Conservation (phyloP, 2,888 invertebrate species). For the Drosophila robusta region DNA sequence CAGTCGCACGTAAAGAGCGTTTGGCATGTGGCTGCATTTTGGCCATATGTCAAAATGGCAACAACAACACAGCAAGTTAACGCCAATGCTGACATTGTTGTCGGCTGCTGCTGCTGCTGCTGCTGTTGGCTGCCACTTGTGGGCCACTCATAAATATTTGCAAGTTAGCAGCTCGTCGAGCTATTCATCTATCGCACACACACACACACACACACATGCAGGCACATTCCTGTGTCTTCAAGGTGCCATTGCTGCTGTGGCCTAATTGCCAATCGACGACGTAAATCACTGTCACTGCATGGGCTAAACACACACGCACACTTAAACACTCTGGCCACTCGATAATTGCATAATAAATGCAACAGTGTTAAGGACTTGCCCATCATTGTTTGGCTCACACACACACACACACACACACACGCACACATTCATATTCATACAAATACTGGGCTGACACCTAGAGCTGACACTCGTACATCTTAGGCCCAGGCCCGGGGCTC, state of each 20-base stretch:
- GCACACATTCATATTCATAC: constrained; percentile 52
- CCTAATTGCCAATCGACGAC: constrained; percentile 79
- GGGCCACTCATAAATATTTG: constrained; percentile 80
- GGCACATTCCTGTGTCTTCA: constrained; percentile 63
- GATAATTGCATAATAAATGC: constrained; percentile 82
- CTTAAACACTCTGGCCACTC: constrained; percentile 64
- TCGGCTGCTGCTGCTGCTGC: constrained; percentile 43
- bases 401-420: constrained; percentile 27
- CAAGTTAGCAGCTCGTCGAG: constrained; percentile 82
- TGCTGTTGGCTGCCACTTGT: constrained; percentile 66
- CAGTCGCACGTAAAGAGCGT: constrained; percentile 57
- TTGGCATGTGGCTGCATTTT: constrained; percentile 79
- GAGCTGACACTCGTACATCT: constrained; percentile 44
- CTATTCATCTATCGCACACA: constrained; percentile 76
- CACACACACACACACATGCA: constrained; percentile 23
- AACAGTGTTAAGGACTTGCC: constrained; percentile 69
- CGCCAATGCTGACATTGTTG: constrained; percentile 65
- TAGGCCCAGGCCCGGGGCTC: constrained; percentile 27
- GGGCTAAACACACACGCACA: constrained; percentile 35
- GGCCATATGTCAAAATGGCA: constrained; percentile 80
- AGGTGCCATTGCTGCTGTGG: constrained; percentile 50
- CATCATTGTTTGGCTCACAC: constrained; percentile 21
- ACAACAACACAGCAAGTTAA: constrained; percentile 74
- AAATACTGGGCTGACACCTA: constrained; percentile 71
- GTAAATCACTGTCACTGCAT: constrained; percentile 77